Conservation (phyloP, 2,113 vertebrate genomes). For the Gulo gulo region DNA sequence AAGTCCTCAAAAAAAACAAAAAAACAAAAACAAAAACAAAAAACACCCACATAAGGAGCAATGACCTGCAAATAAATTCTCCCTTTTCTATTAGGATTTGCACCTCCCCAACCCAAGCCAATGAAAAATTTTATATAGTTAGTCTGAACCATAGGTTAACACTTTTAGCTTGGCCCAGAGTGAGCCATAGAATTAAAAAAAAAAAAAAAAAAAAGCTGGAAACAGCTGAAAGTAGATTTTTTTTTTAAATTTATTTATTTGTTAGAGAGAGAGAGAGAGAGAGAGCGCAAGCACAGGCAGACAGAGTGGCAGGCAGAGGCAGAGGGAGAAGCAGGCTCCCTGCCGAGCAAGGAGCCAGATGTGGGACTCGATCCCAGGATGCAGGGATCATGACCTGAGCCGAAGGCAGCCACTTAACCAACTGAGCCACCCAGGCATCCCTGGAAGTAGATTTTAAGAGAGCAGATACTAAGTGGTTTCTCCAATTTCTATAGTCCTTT, state of each 20-base stretch:
- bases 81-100: neutral
- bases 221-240: neutral
- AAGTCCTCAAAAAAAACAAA: neutral
- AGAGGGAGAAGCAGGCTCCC: too few relatives aligned
- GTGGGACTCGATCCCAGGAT: too few relatives aligned
- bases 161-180: neutral
- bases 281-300: too few relatives aligned
- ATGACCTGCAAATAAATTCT: neutral
- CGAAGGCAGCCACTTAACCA: too few relatives aligned
- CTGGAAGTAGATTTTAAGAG: neutral
- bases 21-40: neutral
- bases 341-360: too few relatives aligned
- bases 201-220: neutral
- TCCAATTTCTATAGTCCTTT: neutral
- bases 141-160: neutral
- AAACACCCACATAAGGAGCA: neutral
- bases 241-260: too few relatives aligned
- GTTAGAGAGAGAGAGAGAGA: too few relatives aligned
- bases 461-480: neutral
- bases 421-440: too few relatives aligned
- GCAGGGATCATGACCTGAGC: too few relatives aligned
- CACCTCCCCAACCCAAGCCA: neutral
- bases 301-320: too few relatives aligned
- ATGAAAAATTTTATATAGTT: neutral
- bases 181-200: neutral